A percentile compares a stretch with the other conserved stretches of the same genome.
Conservation (phyloP, 2,113 vertebrate genomes). For the Ceyx cyanopectus region DNA sequence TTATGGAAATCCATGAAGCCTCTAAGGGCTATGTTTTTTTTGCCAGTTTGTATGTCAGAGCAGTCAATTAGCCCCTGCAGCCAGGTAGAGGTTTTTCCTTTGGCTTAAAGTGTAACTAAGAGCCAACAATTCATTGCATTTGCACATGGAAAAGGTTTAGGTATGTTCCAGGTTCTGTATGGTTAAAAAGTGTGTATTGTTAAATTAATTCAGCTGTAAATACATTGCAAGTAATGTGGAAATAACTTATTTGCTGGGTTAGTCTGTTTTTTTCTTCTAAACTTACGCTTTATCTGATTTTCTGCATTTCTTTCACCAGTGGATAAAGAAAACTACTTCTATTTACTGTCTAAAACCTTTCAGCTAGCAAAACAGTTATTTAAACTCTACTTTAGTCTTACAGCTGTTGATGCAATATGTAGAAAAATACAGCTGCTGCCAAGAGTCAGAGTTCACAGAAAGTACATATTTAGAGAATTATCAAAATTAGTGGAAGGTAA, state of each 20-base stretch:
- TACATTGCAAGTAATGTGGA: neutral
- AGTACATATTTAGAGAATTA: neutral
- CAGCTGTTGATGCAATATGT: neutral
- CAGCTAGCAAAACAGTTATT: constrained; percentile 7
- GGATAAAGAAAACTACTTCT: neutral
- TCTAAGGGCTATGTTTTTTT: constrained; percentile 13
- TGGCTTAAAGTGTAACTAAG: constrained; percentile 11
- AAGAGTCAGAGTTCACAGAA: neutral
- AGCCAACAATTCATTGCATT: neutral
- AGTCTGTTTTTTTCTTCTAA: constrained; percentile 29
- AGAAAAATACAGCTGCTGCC: constrained; percentile 13
- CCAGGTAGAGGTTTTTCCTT: neutral
- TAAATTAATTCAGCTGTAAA: constrained; percentile 16
- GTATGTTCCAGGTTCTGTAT: neutral
- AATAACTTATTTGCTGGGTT: constrained; percentile 41
- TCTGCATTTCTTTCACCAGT: neutral
- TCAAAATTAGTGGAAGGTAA: neutral
- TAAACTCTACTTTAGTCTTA: neutral
- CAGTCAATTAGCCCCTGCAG: neutral
- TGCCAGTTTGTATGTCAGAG: neutral
- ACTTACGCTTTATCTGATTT: neutral
- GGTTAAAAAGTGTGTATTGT: neutral
- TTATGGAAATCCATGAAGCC: neutral
- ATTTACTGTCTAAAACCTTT: neutral
- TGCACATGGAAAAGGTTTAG: constrained; percentile 5